Evolutionary conservation across 2,113 vertebrate genomes (phyloP).

Genomic region (Mionectes macconnelli): DNA sequence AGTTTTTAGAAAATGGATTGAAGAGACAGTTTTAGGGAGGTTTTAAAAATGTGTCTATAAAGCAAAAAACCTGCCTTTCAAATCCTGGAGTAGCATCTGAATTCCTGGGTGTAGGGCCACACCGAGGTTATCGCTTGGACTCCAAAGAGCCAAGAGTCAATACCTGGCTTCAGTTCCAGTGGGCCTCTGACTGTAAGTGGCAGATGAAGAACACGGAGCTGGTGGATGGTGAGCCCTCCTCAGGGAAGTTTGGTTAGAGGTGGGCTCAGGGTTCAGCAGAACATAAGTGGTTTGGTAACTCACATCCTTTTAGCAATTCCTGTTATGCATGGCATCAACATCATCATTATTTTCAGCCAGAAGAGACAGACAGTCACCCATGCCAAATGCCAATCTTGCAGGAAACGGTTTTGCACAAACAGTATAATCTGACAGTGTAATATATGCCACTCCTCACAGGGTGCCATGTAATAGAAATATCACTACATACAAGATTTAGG

Average conservation of each 20-base stretch:
- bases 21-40: not conserved
- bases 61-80: not conserved
- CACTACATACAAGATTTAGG: not conserved
- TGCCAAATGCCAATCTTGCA: not conserved
- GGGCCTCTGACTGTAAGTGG: not conserved
- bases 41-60: not conserved
- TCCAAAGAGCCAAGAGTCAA: not conserved
- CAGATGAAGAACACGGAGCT: not conserved
- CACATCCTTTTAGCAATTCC: not conserved
- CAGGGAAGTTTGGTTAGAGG: not conserved
- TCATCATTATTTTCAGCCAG: not conserved
- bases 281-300: not conserved
- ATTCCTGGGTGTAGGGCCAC: not conserved
- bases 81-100: not conserved
- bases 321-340: not conserved
- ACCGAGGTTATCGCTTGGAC: not conserved
- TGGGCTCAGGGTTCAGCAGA: not conserved
- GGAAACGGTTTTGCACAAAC: not conserved
- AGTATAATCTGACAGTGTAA: not conserved
- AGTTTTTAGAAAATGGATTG: not conserved
- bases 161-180: not conserved
- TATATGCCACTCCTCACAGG: not conserved
- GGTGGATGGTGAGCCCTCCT: not conserved
- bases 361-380: not conserved
- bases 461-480: not conserved